A percentile compares a stretch with the other conserved stretches of the same genome.
Evolutionary conservation across 2,797 vertebrate species (phyloP).

Genomic region (Spheniscus humboldti): DNA sequence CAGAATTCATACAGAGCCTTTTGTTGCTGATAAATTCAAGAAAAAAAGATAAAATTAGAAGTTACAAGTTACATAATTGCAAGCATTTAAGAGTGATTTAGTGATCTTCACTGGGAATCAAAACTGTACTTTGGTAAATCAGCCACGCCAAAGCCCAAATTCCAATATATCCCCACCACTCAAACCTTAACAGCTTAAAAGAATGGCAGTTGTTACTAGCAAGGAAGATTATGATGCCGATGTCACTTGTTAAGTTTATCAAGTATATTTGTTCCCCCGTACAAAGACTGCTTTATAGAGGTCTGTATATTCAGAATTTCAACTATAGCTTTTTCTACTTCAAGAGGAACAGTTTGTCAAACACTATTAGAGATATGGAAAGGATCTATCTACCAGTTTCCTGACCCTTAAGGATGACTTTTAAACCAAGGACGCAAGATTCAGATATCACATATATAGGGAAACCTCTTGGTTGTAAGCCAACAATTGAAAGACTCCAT

Average conservation of each 20-base stretch:
- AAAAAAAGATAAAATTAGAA: background rate
- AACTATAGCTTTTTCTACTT: background rate
- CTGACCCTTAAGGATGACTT: background rate
- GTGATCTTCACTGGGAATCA: background rate
- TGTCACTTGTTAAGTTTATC: background rate
- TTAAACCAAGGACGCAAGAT: background rate
- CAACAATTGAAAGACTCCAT: background rate
- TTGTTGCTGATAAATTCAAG: background rate
- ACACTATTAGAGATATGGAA: background rate
- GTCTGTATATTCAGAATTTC: background rate
- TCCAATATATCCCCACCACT: background rate
- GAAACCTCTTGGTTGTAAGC: background rate
- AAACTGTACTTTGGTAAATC: background rate
- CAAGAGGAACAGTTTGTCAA: background rate
- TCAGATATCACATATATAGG: fast-evolving
- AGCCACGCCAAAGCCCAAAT: background rate
- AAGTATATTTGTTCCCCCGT: background rate
- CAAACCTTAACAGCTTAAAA: background rate
- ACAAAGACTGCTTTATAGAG: background rate
- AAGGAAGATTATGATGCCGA: background rate
- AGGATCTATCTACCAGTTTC: background rate
- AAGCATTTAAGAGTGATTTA: background rate
- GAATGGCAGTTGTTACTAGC: background rate
- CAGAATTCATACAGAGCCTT: background rate
- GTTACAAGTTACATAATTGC: background rate